Percentiles rank a stretch among this genome's conserved stretches.
These are phyloP conservation scores for Caenorhabditis uteleia DNA, from an alignment of 2,888 invertebrate species.

Conservation along the genomic window DNA sequence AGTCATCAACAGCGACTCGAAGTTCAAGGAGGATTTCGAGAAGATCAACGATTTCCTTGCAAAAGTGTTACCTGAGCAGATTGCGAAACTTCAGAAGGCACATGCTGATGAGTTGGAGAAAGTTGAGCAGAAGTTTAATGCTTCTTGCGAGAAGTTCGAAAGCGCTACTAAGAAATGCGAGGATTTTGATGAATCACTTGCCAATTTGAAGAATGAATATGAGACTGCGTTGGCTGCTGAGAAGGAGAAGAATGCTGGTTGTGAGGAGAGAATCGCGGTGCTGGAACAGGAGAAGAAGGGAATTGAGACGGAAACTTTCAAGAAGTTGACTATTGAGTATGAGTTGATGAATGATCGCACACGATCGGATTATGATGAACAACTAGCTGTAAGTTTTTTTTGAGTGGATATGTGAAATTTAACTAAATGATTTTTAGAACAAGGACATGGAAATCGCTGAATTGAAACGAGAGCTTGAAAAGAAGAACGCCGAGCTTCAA, in stretches of 20 bases:
- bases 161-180: not conserved
- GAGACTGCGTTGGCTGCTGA: not conserved
- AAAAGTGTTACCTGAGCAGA: not conserved
- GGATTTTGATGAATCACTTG: not conserved
- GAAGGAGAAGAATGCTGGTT: not conserved
- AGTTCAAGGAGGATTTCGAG: constrained; percentile 19
- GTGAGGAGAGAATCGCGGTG: not conserved
- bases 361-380: constrained; percentile 19
- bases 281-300: constrained; percentile 17
- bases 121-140: not conserved
- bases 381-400: constrained; percentile 18
- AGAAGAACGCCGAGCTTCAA: constrained; percentile 34
- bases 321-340: constrained; percentile 48
- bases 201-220: not conserved
- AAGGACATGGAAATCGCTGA: constrained; percentile 41
- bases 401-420: not conserved
- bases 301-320: constrained; percentile 34
- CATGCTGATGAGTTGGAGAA: constrained; percentile 1
- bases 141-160: not conserved
- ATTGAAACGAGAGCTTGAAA: constrained; percentile 42
- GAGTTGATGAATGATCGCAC: constrained; percentile 43
- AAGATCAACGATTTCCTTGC: constrained; percentile 4
- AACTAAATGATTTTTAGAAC: constrained; percentile 18
- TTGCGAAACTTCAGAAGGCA: constrained; percentile 3
- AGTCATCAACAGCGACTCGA: constrained; percentile 11